A percentile compares a stretch with the other conserved stretches of the same genome.
phyloP scores from a whole-genome alignment of 2,888 invertebrate genomes.

The Hyppa rectilinea region DNA sequence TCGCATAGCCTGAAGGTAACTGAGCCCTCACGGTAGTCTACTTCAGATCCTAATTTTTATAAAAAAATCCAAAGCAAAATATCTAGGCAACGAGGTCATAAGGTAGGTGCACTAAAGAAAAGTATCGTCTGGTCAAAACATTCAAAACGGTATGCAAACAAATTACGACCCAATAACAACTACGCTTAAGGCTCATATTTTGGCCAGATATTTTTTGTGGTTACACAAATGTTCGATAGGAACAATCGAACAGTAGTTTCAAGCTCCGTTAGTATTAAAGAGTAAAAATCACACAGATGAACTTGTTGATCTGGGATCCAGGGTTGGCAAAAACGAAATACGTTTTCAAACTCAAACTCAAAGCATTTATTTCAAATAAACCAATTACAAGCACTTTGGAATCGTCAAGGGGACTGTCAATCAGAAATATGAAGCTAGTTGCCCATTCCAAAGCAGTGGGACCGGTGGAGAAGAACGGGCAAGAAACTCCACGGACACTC shows the following conservation, averaged over 20 bases:
- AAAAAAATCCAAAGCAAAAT: constrained; percentile 7
- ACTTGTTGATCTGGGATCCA: constrained; percentile 38
- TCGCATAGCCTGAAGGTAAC: too few relatives aligned
- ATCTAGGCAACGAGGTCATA: constrained; percentile 26
- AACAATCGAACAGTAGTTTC: constrained; percentile 34
- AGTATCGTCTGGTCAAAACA: constrained; percentile 21
- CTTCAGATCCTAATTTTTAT: too few relatives aligned
- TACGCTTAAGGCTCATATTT: background rate
- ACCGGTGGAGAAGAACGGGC: too few relatives aligned
- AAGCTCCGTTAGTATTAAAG: constrained; percentile 7
- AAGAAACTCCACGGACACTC: too few relatives aligned
- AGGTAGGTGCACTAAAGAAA: constrained; percentile 20
- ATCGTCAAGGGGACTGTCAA: too few relatives aligned
- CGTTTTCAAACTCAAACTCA: too few relatives aligned
- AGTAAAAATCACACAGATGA: constrained; percentile 32
- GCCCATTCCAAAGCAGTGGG: too few relatives aligned
- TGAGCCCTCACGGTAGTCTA: background rate
- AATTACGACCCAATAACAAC: constrained; percentile 15
- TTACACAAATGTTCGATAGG: constrained; percentile 29
- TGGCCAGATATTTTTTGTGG: constrained; percentile 23
- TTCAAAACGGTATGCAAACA: constrained; percentile 8
- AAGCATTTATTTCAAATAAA: too few relatives aligned
- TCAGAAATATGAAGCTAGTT: too few relatives aligned
- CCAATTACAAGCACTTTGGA: too few relatives aligned
- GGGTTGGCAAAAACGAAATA: constrained; percentile 18